Percentiles rank a stretch among this genome's conserved stretches.
These are phyloP conservation scores for Agrotis clavis DNA, from an alignment of 2,888 invertebrate species.

Conservation along the genomic window DNA sequence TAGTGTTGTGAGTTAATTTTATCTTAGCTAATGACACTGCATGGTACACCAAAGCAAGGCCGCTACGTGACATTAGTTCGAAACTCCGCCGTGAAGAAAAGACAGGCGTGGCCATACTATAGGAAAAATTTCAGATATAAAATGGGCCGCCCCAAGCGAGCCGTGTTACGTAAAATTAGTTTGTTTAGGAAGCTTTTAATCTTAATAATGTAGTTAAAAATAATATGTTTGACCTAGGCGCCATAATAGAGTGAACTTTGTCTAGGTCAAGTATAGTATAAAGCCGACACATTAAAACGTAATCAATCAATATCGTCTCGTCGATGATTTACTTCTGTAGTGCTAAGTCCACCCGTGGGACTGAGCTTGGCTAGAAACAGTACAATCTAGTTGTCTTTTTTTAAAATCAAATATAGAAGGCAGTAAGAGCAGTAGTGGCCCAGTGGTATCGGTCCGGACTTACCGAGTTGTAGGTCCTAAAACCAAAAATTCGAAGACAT, in stretches of 20 bases:
- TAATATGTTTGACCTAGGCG: neutral
- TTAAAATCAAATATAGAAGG: too few species aligned
- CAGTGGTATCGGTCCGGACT: too few species aligned
- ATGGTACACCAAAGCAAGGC: slow-evolving; percentile 35
- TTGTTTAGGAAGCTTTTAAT: neutral
- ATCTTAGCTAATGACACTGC: slow-evolving; percentile 48
- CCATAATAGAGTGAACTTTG: neutral
- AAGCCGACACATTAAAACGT: too few species aligned
- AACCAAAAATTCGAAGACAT: too few species aligned
- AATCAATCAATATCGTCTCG: too few species aligned
- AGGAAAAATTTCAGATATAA: neutral
- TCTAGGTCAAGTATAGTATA: neutral
- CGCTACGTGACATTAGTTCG: slow-evolving; percentile 32
- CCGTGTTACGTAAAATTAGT: neutral
- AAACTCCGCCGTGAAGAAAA: slow-evolving; percentile 14
- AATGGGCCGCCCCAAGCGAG: neutral
- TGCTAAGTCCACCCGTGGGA: too few species aligned
- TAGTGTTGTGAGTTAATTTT: slow-evolving; percentile 36
- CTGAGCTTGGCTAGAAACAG: too few species aligned
- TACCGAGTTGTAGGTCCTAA: too few species aligned
- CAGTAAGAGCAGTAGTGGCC: too few species aligned
- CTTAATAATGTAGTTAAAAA: neutral
- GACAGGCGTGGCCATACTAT: neutral
- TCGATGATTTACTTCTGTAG: too few species aligned
- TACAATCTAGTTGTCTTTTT: too few species aligned